phyloP scores from a whole-genome alignment of 2,113 vertebrate genomes.

The Willisornis vidua region DNA sequence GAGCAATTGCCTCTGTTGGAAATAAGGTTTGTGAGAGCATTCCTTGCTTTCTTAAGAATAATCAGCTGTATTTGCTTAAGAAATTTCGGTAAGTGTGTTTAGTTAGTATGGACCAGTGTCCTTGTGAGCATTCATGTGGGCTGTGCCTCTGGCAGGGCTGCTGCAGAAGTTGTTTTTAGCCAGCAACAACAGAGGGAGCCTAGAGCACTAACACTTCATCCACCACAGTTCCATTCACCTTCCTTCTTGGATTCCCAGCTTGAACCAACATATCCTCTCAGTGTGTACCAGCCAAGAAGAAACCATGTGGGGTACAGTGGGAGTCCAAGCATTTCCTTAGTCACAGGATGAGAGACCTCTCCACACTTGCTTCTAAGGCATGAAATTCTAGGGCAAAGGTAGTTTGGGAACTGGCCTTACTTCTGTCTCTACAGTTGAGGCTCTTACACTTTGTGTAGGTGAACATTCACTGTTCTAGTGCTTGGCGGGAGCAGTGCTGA shows the following conservation, averaged over 20 bases:
- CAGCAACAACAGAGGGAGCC: fast-evolving
- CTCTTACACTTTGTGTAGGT: background rate
- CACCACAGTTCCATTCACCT: background rate
- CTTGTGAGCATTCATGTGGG: background rate
- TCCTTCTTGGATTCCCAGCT: background rate
- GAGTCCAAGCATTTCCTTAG: background rate
- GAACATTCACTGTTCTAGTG: background rate
- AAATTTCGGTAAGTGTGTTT: background rate
- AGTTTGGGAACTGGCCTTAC: background rate
- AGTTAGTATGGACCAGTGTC: background rate
- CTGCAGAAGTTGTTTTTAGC: background rate
- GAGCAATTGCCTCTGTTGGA: background rate
- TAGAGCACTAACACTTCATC: background rate
- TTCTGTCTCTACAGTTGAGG: background rate
- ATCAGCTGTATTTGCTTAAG: background rate
- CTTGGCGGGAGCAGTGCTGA: background rate
- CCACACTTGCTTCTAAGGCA: background rate
- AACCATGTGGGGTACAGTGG: background rate
- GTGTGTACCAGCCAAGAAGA: background rate
- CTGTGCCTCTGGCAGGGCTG: background rate
- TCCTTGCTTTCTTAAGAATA: background rate
- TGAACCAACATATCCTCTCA: background rate
- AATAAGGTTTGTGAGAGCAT: background rate
- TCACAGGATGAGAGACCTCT: background rate
- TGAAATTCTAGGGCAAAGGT: background rate